phyloP scores from a whole-genome alignment of 2,888 invertebrate species.

The Coremacera marginata region DNA sequence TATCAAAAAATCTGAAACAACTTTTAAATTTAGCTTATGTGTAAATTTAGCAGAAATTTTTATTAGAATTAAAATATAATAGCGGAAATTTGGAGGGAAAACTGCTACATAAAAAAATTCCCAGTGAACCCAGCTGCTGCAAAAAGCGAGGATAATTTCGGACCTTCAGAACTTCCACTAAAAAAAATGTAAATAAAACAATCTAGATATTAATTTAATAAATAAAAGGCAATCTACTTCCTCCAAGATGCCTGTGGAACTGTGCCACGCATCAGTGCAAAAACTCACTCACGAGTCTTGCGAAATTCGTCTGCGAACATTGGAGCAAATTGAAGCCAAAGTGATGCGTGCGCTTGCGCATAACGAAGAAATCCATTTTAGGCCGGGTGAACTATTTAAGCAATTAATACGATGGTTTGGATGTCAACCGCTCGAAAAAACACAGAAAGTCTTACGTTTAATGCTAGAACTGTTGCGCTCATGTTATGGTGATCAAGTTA shows the following conservation, averaged over 20 bases:
- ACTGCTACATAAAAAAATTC: too few relatives aligned
- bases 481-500: slow-evolving; percentile 51
- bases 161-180: neutral
- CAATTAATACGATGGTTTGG: slow-evolving; percentile 67
- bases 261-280: slow-evolving; percentile 52
- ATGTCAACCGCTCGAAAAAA: slow-evolving; percentile 53
- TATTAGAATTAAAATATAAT: neutral
- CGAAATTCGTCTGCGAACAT: slow-evolving; percentile 64
- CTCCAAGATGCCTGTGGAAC: slow-evolving; percentile 44
- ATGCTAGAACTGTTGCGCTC: slow-evolving; percentile 61
- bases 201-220: neutral
- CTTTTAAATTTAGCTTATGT: neutral
- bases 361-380: slow-evolving; percentile 57
- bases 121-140: too few relatives aligned
- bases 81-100: neutral
- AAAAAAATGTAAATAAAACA: neutral
- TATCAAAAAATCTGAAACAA: neutral
- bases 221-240: neutral
- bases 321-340: slow-evolving; percentile 62
- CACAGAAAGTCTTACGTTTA: slow-evolving; percentile 56
- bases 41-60: neutral
- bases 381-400: slow-evolving; percentile 61
- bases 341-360: slow-evolving; percentile 57
- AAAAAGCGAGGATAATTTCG: too few relatives aligned
- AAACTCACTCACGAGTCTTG: slow-evolving; percentile 61